Evolutionary conservation across 35 echinoderm and acorn worm genomes (phyloP), one percentile per base, ranked within the genome.

Genomic region (Diadema setosum): DNA sequence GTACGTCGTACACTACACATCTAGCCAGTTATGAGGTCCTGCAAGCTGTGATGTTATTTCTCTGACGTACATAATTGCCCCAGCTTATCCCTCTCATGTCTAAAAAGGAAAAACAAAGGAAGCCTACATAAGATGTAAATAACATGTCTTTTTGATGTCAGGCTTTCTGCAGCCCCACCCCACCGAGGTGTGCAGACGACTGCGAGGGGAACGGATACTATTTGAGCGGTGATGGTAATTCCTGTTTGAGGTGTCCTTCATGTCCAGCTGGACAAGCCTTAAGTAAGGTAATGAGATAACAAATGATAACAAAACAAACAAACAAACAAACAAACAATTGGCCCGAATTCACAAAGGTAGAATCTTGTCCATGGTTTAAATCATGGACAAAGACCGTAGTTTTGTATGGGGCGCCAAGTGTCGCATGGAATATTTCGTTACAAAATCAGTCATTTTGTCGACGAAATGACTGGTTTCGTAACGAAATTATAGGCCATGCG

Each of bases 181-280:
- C 73, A 42, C 73, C 73, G 21, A 23, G 24, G 24, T 78, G 73
- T n/a, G 35, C 73, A 5, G 73, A 78, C 20, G 73, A 78, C 20
- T 78, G 73, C n/a, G 39, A 78, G 39, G 73, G 73, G 15, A 78
- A 78, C 44, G 35, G 73, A 21, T 78, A 78, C 21, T 78, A 78
- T 44, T 2, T 78, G 11, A 44, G 36, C 37, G 36, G 3, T 24
- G 73, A 78, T 41, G 39, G 36, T 7, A 34, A 26, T 27, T 5
- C 0, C 1, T 78, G 73, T 20, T 41, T 42, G 11, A 26, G 12
- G n/a, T 78, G 73, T 41, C 73, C 40, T 25, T 21, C 39, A 20
- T 78, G 73, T 78, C 11, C 15, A 1, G 14, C 73, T 42, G 73
- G 73, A 78, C 15, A 42, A 32, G 73, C 39, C 39, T 41, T 78